Percentiles rank a stretch among this genome's conserved stretches.
Conservation (phyloP, 1,140 invertebrate genomes). For the Nixonia krombeini region DNA sequence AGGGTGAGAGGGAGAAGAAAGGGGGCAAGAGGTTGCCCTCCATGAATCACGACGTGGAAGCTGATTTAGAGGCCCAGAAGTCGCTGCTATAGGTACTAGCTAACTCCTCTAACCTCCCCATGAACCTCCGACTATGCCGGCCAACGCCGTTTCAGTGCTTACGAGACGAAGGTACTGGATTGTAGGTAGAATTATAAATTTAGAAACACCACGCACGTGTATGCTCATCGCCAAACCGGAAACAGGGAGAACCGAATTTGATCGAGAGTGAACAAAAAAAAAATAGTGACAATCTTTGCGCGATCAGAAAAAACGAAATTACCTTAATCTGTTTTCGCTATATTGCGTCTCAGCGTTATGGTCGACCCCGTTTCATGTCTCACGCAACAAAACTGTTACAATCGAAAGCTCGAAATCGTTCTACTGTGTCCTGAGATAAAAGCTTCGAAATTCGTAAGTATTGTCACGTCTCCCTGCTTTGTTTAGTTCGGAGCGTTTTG, state of each 20-base stretch:
- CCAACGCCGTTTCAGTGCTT: constrained; percentile 43
- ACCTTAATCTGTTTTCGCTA: not conserved
- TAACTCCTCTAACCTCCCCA: constrained; percentile 59
- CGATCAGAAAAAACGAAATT: not conserved
- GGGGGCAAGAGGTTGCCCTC: constrained; percentile 61
- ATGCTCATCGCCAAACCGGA: too few relatives aligned
- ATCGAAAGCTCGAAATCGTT: too few relatives aligned
- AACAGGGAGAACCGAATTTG: too few relatives aligned
- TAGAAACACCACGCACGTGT: too few relatives aligned
- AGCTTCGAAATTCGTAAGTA: too few relatives aligned
- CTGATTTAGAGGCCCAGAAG: constrained; percentile 70
- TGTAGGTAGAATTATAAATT: constrained; percentile 7
- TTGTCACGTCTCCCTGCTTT: too few relatives aligned
- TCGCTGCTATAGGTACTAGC: constrained; percentile 63
- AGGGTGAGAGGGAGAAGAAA: constrained; percentile 32
- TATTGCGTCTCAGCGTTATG: not conserved
- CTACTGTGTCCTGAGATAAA: too few relatives aligned
- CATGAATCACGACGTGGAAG: constrained; percentile 68
- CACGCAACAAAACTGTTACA: too few relatives aligned
- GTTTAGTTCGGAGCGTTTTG: too few relatives aligned
- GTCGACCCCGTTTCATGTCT: too few relatives aligned
- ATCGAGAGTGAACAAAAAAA: too few relatives aligned
- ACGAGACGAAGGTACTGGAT: constrained; percentile 14
- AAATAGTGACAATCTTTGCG: too few relatives aligned
- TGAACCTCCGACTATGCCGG: constrained; percentile 55